Evolutionary conservation across 2,113 vertebrate species (phyloP), one percentile per base, ranked within the genome.

Genomic region (Columbina picui): DNA sequence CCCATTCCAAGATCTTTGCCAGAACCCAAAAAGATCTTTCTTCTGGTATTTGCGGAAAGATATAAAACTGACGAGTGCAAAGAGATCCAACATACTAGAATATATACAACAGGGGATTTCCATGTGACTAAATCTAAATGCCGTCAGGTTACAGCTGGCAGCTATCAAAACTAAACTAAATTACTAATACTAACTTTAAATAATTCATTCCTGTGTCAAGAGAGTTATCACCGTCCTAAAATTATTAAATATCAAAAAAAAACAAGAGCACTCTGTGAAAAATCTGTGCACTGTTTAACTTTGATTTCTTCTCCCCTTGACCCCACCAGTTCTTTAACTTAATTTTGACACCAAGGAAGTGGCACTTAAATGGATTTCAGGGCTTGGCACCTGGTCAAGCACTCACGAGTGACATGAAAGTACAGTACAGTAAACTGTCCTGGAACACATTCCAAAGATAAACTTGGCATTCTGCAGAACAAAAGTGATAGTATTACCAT

Each of bases 41-140:
- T 96, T 95, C 81, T 97, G 92, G 90, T 96, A 96, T 96, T 96
- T 92, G 93, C 63, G 67, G 93, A 94, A 97, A 96, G 95, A 94
- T 97, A 95, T 96, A 97, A 97, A 97, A 95, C 93, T 84, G 93
- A 96, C 91, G 97, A 96, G 87, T 95, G 88, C 67, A 90, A 92
- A 88, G 95, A 96, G 91, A 94, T 95, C 92, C 95, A 96, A n/a
- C 50, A 14, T 7, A 26, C 93, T 93, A 74, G 87, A 81, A 95
- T 96, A 87, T 97, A 87, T 88, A 76, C 94, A 93, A 27, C 70
- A 70, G 95, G 90, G 95, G 91, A 94, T 95, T 96, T 96, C 84
- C 92, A 81, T 80, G 89, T 68, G 91, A 89, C 89, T 95, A 59
- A 90, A 80, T 52, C 30, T 56, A 89, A 93, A 78, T 49, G 53